Conservation (phyloP, 2,888 invertebrate genomes). For the Merodon equestris region DNA sequence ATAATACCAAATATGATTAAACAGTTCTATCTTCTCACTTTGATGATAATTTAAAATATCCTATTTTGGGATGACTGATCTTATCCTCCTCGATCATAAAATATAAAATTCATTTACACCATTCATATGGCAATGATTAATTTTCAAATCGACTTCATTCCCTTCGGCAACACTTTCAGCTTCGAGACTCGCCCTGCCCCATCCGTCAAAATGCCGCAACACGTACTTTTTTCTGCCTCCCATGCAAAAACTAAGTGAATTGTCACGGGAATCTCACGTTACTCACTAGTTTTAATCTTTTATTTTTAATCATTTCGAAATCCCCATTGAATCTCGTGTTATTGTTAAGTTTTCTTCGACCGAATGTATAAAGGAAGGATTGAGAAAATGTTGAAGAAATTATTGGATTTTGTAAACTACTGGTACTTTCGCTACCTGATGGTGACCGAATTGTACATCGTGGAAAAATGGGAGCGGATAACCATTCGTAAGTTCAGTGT, state of each 20-base stretch:
- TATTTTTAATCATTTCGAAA: neutral
- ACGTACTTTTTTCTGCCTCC: constrained; percentile 26
- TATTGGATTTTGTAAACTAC: constrained; percentile 81
- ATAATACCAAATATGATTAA: no score
- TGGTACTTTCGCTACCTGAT: constrained; percentile 86
- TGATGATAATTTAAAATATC: no score
- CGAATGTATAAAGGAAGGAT: neutral
- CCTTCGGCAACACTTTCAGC: constrained; percentile 4
- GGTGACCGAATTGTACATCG: constrained; percentile 86
- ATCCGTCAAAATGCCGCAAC: constrained; percentile 25
- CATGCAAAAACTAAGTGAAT: neutral
- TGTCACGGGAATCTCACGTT: neutral
- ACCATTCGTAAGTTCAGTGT: constrained; percentile 81
- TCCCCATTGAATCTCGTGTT: neutral
- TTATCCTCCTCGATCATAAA: no score
- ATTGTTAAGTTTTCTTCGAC: neutral
- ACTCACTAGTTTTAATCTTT: neutral
- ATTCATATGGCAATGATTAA: no score
- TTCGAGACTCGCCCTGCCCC: constrained; percentile 34
- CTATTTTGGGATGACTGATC: no score
- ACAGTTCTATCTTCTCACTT: no score
- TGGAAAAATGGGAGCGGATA: constrained; percentile 85
- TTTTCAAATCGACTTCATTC: no score
- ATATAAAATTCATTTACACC: no score
- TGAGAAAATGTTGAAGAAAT: constrained; percentile 74